phyloP scores from a whole-genome alignment of 2,113 vertebrate genomes.

The Mus pahari region DNA sequence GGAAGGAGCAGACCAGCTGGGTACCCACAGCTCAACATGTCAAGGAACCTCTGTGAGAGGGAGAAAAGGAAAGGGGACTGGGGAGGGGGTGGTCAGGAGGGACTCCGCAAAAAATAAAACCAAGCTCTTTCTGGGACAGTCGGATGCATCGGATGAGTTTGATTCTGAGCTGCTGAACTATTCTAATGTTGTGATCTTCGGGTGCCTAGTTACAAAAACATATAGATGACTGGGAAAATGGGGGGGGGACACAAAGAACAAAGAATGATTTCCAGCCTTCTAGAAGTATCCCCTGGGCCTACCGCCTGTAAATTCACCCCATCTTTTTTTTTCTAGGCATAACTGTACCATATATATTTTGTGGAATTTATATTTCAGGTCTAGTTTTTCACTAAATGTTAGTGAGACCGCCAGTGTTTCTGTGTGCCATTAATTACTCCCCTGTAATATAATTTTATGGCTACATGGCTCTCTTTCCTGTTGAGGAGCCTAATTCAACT shows the following conservation, averaged over 20 bases:
- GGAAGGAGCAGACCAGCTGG: neutral
- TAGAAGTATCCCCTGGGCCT: neutral
- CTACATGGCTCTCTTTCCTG: neutral
- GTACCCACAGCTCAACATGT: constrained; percentile 61
- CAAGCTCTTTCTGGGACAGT: constrained; percentile 73
- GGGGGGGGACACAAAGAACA: neutral
- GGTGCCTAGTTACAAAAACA: neutral
- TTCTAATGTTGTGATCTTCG: constrained; percentile 61
- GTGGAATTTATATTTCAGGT: constrained; percentile 17
- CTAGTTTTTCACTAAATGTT: neutral
- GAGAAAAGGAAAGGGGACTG: accelerated
- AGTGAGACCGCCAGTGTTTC: constrained; percentile 9
- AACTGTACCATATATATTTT: neutral
- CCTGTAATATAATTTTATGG: constrained; percentile 45
- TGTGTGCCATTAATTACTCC: constrained; percentile 35
- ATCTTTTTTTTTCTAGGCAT: neutral
- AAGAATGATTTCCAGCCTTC: neutral
- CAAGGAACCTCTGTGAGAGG: constrained; percentile 69
- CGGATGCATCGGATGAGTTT: constrained; percentile 59
- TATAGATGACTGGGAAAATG: neutral
- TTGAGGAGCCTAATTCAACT: neutral
- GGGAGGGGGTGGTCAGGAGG: neutral
- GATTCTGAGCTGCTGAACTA: constrained; percentile 61
- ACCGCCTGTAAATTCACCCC: neutral
- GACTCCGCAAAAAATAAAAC: constrained; percentile 61